phyloP scores from a whole-genome alignment of 2,797 vertebrate species.

The Thamnophis elegans region DNA sequence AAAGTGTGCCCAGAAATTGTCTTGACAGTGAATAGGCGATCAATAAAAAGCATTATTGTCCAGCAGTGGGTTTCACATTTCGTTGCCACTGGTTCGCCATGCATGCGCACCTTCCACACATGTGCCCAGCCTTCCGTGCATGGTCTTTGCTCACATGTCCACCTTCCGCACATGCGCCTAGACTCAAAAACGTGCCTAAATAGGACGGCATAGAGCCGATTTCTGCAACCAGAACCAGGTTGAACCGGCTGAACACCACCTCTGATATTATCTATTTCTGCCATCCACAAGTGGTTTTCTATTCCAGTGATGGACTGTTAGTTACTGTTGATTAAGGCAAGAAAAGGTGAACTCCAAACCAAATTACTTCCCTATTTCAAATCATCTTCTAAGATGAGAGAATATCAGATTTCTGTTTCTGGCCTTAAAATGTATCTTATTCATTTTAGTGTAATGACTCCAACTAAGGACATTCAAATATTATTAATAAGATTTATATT shows the following conservation, averaged over 20 bases:
- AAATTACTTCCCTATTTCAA: not conserved
- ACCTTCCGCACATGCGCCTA: too few relatives aligned
- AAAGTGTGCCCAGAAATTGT: not conserved
- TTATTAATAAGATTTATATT: not conserved
- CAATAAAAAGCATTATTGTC: not conserved
- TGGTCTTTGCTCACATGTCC: too few relatives aligned
- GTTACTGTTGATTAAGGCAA: not conserved
- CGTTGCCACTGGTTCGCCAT: too few relatives aligned
- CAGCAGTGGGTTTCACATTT: too few relatives aligned
- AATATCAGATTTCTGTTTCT: not conserved
- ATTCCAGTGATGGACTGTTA: not conserved
- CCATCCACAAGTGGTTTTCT: not conserved
- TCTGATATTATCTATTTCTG: not conserved
- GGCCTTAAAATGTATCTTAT: not conserved
- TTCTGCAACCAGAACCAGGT: rapidly evolving
- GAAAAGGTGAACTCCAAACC: not conserved
- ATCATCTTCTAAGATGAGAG: not conserved
- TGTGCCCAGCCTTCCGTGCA: too few relatives aligned
- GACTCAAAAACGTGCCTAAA: too few relatives aligned
- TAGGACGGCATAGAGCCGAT: too few relatives aligned
- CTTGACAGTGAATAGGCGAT: not conserved
- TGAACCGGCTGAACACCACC: too few relatives aligned
- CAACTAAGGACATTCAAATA: not conserved
- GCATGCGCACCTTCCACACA: too few relatives aligned
- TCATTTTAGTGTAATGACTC: not conserved